Evolutionary conservation across 2,888 invertebrate genomes (phyloP), one percentile per base, ranked within the genome.

Genomic region (Pollenia labialis): DNA sequence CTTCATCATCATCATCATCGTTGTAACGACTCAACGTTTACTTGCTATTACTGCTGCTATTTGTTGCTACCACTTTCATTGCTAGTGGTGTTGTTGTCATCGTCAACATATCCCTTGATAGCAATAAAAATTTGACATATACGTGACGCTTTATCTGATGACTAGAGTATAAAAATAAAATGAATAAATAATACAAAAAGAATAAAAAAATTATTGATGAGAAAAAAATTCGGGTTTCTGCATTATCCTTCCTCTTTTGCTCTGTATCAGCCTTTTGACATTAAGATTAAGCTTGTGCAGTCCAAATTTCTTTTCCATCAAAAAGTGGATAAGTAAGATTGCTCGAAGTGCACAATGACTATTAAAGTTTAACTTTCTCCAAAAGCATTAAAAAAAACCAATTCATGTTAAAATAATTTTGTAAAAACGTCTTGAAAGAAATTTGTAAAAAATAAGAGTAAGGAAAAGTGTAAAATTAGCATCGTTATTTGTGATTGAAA

Each of bases 121-220:
- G 74, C 77, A 84, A 87, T 87, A 87, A 87, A 84, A 87, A 77
- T 87, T 84, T 87, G 87, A 84, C 81, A 81, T 74, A 84, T 79
- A 87, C 87, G 87, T 87, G 84, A 87, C 87, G 81, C 48, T 87
- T 87, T 84, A 84, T 81, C 74, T 74, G 84, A 87, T 87, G 87
- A 87, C 80, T 80, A 77, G 44, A 81, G 77, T 54, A 77, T 54
- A 82, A 79, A 82, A 80, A 64, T 56, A 71, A 79, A 82, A 82
- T 62, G 50, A 85, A 69, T 71, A 32, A 80, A 72, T 32, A 52
- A 72, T 80, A 72, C 10, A 62, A 75, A 69, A 50, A 56, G 32
- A 0, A 64, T 66, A 58, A 14, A 58, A 42, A 58, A 23, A 23
- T 23, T 23, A 23, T 23, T 23, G 23, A 23, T 23, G 23, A 2